phyloP scores from a whole-genome alignment of 2,113 vertebrate species.

The Pedionomus torquatus region DNA sequence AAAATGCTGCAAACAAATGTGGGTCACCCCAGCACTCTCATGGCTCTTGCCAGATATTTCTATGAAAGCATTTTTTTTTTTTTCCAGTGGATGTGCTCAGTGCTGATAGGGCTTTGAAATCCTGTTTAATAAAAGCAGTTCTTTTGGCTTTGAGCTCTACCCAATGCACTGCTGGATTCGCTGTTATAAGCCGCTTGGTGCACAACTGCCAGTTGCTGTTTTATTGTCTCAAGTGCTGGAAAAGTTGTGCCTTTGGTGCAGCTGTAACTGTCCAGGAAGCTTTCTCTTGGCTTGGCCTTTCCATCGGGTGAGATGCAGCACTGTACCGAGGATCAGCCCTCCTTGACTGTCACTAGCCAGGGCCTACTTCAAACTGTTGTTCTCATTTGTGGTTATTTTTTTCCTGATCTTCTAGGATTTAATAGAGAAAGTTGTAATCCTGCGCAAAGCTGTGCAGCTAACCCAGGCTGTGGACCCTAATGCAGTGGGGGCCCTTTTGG shows the following conservation, averaged over 20 bases:
- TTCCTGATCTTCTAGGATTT: conserved; percentile 79
- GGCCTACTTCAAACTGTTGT: fast-evolving
- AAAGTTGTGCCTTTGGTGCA: fast-evolving
- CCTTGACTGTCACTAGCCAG: fast-evolving
- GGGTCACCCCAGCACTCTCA: background rate
- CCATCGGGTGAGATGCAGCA: background rate
- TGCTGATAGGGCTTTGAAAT: background rate
- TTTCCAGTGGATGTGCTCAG: background rate
- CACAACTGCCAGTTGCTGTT: background rate
- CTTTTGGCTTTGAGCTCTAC: background rate
- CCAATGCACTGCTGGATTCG: background rate
- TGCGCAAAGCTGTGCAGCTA: conserved; percentile 87
- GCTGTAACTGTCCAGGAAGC: background rate
- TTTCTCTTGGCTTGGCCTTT: background rate
- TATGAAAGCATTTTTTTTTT: background rate
- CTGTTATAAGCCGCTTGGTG: background rate
- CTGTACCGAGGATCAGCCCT: background rate
- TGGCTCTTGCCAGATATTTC: background rate
- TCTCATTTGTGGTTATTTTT: background rate
- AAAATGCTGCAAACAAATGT: fast-evolving
- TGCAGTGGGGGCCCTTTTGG: conserved; percentile 82
- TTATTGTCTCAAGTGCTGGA: fast-evolving
- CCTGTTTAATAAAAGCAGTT: background rate
- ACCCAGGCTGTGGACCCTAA: conserved; percentile 76
- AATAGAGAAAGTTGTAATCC: conserved; percentile 94